Percentiles rank a stretch among this genome's conserved stretches.
phyloP scores from a whole-genome alignment of 2,888 invertebrate species.

The Nysson spinosus region DNA sequence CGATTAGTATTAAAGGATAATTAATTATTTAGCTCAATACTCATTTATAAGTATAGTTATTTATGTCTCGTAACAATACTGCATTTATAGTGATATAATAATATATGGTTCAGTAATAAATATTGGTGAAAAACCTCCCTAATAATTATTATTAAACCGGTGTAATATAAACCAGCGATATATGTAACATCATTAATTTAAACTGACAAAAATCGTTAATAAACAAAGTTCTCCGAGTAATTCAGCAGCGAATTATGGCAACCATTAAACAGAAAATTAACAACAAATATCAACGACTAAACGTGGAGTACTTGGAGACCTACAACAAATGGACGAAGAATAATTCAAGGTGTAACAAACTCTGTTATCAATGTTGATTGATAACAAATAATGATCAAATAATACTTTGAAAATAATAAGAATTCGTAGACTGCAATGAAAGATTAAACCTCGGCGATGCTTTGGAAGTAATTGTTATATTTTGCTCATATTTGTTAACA shows the following conservation, averaged over 20 bases:
- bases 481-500: conserved; percentile 2
- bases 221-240: conserved; percentile 11
- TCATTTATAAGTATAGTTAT: conserved; percentile 18
- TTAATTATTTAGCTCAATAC: conserved; percentile 18
- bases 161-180: not conserved
- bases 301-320: no score
- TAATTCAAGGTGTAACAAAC: no score
- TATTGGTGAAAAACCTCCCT: not conserved
- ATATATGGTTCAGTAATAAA: not conserved
- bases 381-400: no score
- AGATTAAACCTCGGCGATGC: conserved; percentile 25
- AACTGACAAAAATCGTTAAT: not conserved
- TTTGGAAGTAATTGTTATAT: conserved; percentile 8
- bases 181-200: conserved; percentile 1
- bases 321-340: no score
- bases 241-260: not conserved
- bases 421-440: no score
- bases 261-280: no score
- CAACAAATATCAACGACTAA: no score
- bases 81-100: not conserved
- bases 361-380: no score
- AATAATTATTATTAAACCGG: not conserved
- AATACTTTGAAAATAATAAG: no score
- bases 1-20: conserved; percentile 9
- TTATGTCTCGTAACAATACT: conserved; percentile 3